Evolutionary conservation across 2,797 vertebrate species (phyloP).

Genomic region (Pantherophis vulpinus): DNA sequence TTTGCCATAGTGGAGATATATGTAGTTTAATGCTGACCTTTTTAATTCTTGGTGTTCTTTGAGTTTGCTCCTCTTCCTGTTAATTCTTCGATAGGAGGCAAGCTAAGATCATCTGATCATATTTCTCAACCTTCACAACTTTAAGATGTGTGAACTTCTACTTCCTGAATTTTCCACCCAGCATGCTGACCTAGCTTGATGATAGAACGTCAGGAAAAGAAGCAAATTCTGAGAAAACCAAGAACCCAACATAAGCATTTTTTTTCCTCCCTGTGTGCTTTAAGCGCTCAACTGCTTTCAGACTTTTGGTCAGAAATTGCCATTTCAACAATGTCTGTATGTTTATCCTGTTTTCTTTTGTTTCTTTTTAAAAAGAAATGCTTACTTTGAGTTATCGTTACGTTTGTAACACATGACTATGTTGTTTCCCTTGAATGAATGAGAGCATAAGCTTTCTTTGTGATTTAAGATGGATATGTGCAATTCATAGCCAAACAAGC

Average conservation of each 20-base stretch:
- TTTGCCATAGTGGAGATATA: not conserved
- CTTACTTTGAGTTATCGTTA: not conserved
- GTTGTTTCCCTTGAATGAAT: not conserved
- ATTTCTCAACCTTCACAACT: not conserved
- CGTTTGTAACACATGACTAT: not conserved
- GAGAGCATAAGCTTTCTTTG: not conserved
- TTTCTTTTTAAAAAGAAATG: not conserved
- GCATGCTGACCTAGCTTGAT: not conserved
- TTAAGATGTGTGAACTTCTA: not conserved
- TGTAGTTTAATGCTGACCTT: not conserved
- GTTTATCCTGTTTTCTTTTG: not conserved
- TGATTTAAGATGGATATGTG: not conserved
- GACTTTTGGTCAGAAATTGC: not conserved
- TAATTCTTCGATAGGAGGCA: not conserved
- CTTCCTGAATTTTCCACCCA: not conserved
- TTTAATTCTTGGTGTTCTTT: not conserved
- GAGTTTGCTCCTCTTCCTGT: not conserved
- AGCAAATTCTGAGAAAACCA: not conserved
- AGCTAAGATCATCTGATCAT: not conserved
- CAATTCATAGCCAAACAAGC: not conserved
- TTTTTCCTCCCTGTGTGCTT: not conserved
- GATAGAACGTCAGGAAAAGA: not conserved
- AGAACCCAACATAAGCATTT: not conserved
- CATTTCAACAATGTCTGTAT: not conserved
- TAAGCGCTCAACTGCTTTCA: not conserved